Evolutionary conservation across 2,888 invertebrate genomes (phyloP), one percentile per base, ranked within the genome.

Genomic region (Agriopis leucophaearia): DNA sequence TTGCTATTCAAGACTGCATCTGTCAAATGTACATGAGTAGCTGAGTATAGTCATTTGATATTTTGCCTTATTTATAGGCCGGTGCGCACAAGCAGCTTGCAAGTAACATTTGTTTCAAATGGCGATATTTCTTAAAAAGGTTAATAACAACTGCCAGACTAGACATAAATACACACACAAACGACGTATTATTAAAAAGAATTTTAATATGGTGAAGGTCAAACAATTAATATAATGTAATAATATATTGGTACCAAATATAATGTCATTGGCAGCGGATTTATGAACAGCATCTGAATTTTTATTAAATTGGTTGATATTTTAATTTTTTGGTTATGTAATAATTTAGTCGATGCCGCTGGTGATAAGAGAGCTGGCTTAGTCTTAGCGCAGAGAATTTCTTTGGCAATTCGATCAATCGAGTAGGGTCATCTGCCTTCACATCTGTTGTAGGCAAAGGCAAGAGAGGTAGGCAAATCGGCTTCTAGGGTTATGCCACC

Each of bases 11-110:
- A 44, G 40, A 44, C 18, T 38, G 59, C 81, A 78, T 73, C 77
- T 75, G 80, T 66, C 50, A 36, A 65, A 69, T 52, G 73, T 74
- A 77, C 77, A 72, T 72, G 63, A 78, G 72, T 38, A 8, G 36
- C 70, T 70, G 73, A 27, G 27, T 27, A 27, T 77, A n/a, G n/a
- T n/a, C n/a, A n/a, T 64, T 73, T 81, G 79, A 78, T 78, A 81
- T 80, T 79, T 77, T 57, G 67, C 40, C 70, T 48, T 74, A 72
- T 74, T 72, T 74, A 74, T 66, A 58, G 45, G 56, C 16, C 35
- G 18, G 54, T 71, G 38, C 12, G 9, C 16, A 15, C 54, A 54
- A 16, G 35, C 38, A 36, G 10, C 38, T 12, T 62, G 47, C 36
- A 52, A 42, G 64, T 35, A 38, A 45, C 52, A 40, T 62, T 67